phyloP scores from a whole-genome alignment of 2,888 invertebrate species.

The Athrips mouffetella region DNA sequence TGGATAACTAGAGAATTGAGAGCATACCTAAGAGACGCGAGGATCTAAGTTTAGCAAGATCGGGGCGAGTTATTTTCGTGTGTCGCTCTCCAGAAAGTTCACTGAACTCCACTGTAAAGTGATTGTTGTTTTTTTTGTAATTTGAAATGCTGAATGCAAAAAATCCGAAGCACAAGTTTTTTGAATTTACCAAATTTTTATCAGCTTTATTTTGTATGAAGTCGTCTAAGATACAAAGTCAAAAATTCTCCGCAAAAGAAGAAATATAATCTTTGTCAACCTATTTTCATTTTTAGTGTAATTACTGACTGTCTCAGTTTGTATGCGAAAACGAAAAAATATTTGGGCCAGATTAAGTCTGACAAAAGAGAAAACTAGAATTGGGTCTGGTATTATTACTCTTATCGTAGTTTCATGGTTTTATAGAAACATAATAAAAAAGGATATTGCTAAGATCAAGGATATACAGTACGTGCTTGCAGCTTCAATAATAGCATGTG shows the following conservation, averaged over 20 bases:
- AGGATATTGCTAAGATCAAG: not conserved
- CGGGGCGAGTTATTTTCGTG: slow-evolving; percentile 41
- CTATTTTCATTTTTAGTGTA: no score
- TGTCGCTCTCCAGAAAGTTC: slow-evolving; percentile 33
- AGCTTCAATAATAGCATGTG: not conserved
- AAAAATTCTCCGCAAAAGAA: no score
- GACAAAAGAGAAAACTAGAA: no score
- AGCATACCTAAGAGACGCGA: slow-evolving; percentile 11
- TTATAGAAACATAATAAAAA: not conserved
- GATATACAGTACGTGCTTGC: not conserved
- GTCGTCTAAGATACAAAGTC: no score
- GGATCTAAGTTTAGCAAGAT: slow-evolving; percentile 24
- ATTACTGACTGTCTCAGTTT: no score
- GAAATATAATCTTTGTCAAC: no score
- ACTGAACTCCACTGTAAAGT: slow-evolving; percentile 18
- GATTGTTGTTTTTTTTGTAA: not conserved
- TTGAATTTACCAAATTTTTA: no score
- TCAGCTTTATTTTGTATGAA: no score
- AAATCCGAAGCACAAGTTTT: no score
- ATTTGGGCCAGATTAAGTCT: no score
- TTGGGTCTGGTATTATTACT: not conserved
- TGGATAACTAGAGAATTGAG: no score
- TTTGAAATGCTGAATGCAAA: not conserved
- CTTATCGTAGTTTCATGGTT: not conserved
- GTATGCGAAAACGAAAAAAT: no score